These are phyloP conservation scores for Melanchra persicariae DNA, from an alignment of 2,888 invertebrate genomes.

Conservation along the genomic window DNA sequence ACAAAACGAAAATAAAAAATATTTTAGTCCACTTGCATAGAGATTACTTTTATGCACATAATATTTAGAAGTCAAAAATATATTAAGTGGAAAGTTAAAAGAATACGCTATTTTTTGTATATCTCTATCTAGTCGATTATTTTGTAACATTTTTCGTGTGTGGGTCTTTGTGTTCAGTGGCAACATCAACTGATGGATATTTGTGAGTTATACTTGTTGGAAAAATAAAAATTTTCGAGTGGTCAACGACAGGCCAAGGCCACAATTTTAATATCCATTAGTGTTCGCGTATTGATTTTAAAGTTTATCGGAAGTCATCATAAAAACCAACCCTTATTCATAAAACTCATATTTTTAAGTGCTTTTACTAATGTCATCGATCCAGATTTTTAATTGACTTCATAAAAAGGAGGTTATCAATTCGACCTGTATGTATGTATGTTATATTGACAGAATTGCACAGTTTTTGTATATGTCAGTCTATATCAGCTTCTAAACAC, in stretches of 20 bases:
- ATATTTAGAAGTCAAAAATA: constrained; percentile 32
- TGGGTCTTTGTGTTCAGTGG: constrained; percentile 5
- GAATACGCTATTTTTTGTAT: constrained; percentile 23
- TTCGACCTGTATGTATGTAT: too few relatives aligned
- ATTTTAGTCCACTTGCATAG: constrained; percentile 10
- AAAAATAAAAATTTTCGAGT: too few relatives aligned
- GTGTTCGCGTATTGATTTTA: not conserved
- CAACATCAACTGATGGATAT: not conserved
- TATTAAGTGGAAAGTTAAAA: constrained; percentile 26
- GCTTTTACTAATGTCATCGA: not conserved
- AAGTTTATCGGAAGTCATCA: not conserved
- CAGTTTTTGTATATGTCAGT: too few relatives aligned
- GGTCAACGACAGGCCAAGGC: not conserved
- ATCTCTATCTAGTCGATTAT: constrained; percentile 15
- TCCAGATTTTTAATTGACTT: not conserved
- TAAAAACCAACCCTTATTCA: not conserved
- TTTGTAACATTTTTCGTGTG: not conserved
- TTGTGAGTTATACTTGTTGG: too few relatives aligned
- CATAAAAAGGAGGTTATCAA: too few relatives aligned
- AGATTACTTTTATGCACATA: constrained; percentile 4
- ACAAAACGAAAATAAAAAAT: constrained; percentile 21
- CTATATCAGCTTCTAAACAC: too few relatives aligned
- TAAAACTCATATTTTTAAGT: not conserved
- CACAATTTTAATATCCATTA: not conserved
- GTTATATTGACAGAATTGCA: too few relatives aligned